Evolutionary conservation across 2,888 invertebrate species (phyloP).

Genomic region (Catocala sponsa): DNA sequence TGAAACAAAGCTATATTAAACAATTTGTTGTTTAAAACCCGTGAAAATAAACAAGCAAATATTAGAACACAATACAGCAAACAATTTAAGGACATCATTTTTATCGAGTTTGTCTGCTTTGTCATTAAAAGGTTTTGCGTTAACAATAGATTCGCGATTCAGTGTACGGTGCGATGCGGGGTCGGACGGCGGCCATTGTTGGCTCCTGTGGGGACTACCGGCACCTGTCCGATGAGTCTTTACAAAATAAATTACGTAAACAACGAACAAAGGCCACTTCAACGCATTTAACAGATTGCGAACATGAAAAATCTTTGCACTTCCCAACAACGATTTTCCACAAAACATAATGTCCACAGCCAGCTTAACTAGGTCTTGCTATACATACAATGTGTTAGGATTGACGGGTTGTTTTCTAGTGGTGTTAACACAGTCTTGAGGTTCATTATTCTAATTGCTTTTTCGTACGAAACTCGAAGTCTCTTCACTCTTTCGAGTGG

Average conservation of each 20-base stretch:
- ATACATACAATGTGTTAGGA: background rate
- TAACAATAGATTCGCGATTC: constrained; percentile 37
- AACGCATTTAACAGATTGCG: constrained; percentile 79
- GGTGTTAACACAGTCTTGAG: constrained; percentile 65
- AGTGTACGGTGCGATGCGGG: constrained; percentile 15
- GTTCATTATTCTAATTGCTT: constrained; percentile 81
- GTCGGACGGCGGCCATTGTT: constrained; percentile 10
- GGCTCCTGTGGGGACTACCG: constrained; percentile 9
- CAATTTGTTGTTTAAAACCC: background rate
- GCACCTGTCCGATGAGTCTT: constrained; percentile 53
- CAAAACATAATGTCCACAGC: constrained; percentile 43
- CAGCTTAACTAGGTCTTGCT: constrained; percentile 27
- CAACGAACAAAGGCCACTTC: constrained; percentile 64
- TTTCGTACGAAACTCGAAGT: constrained; percentile 76
- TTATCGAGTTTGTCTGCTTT: constrained; percentile 27
- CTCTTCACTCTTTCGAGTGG: constrained; percentile 78
- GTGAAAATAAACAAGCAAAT: constrained; percentile 8
- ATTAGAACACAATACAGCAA: constrained; percentile 13
- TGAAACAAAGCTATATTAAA: too few relatives aligned
- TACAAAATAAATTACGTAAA: constrained; percentile 60
- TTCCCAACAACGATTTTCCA: constrained; percentile 50
- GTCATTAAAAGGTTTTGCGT: constrained; percentile 40
- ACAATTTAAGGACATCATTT: constrained; percentile 13
- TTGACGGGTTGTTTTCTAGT: constrained; percentile 41
- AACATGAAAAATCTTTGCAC: constrained; percentile 68